Evolutionary conservation across 2,888 invertebrate species (phyloP), one percentile per base, ranked within the genome.

Genomic region (Clitarchus hookeri): DNA sequence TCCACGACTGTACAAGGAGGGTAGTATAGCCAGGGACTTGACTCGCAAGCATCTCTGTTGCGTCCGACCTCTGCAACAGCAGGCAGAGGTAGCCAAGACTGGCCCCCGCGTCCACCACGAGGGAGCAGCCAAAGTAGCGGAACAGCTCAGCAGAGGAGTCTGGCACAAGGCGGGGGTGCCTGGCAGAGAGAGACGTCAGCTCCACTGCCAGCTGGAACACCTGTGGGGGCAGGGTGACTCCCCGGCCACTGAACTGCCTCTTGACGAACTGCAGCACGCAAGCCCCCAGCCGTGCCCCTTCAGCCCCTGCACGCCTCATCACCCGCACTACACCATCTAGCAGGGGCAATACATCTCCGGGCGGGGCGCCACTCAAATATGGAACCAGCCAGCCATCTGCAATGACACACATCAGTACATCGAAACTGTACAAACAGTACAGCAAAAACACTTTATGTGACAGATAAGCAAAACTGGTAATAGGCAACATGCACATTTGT

Each of bases 371-470:
- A n/a, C 65, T 65, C 65, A 65, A n/a, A 19, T 65, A 65, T 19
- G 65, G 65, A 8, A 65, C 65, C 65, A 65, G n/a, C 65, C 65
- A 65, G n/a, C n/a, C n/a, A n/a, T 65, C 65, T 65, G 65, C 65
- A 19, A 9, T 8, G 6, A 53, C 53, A 53, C 53, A 53, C 12
- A 12, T 16, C 53, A 53, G 8, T 36, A 36, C 36, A 36, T 36
- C 36, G 4, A 36, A 36, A 36, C 36, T 36, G 36, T 36, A 36
- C 36, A 36, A 36, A 36, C 36, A 36, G 2, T 36, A 36, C 36
- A 36, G 36, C 36, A 36, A 36, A 36, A 36, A 36, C 36, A 36
- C 36, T 36, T 3, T 36, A 36, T 3, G 36, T 36, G 36, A 36
- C 36, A 36, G 4, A n/a, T n/a, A n/a, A n/a, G n/a, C n/a, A n/a